Base-by-base conservation (phyloP, 2,888 invertebrate genomes). In the Amitus sp. region DNA sequence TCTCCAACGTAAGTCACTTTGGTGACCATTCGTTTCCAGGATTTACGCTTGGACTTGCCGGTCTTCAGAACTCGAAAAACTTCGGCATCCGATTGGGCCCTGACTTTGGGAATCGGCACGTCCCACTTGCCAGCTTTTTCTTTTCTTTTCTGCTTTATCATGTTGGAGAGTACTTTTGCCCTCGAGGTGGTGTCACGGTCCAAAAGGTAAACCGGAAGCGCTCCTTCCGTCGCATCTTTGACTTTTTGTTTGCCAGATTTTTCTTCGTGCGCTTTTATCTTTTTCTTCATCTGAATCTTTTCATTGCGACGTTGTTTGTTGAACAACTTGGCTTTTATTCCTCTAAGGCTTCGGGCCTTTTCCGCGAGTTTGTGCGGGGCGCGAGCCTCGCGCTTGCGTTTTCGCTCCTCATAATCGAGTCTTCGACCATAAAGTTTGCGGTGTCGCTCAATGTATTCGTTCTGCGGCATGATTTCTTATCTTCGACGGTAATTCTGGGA, bases 401-500 rank as follows among this genome's bases (percentile, higher is more conserved):
- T 95, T 62, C 95, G 87, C 83, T 99, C 98, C 84, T 98, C 96
- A 89, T 99, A 95, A 86, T 99, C 98, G 64, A 99, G 88, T 65
- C 98, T 89, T 74, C 96, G 89, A 78, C 99, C 99, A 86, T 96
- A 92, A 30, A 98, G 89, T 83, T 98, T 99, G 79, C 94, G 91
- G 83, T 97, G 96, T 66, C 98, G 90, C 77, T 99, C 99, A 85
- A 99, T 98, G 83, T 99, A 96, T 85, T 99, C 99, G 89, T 99
- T 99, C 87, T 99, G 99, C 80, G 97, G 97, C 97, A 96, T 96
- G n/a, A n/a, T n/a, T n/a, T n/a, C n/a, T n/a, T n/a, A n/a, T n/a
- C n/a, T n/a, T n/a, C n/a, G n/a, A n/a, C n/a, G n/a, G n/a, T n/a
- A n/a, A n/a, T n/a, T n/a, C n/a, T n/a, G n/a, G n/a, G n/a, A n/a